Conservation (phyloP, 2,113 vertebrate genomes). For the Neolamprologus toae region DNA sequence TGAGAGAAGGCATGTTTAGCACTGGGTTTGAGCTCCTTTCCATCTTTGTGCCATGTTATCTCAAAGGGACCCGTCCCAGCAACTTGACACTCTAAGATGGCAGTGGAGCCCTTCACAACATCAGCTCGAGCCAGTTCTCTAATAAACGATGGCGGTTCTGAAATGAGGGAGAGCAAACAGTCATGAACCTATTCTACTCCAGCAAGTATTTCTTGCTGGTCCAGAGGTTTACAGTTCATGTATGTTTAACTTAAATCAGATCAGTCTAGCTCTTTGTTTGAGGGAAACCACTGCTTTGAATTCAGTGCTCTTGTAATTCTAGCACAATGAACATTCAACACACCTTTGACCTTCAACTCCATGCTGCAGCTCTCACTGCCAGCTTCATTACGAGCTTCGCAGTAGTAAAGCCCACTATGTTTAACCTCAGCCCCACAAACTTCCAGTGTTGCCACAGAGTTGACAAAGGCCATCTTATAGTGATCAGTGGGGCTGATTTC, state of each 20-base stretch:
- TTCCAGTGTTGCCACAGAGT: conserved; percentile 83
- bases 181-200: neutral
- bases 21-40: conserved; percentile 86
- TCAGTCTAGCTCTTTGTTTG: neutral
- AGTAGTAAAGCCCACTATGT: conserved; percentile 88
- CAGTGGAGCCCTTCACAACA: conserved; percentile 81
- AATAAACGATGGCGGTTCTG: conserved; percentile 87
- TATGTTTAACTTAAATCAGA: neutral
- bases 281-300: neutral
- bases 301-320: neutral
- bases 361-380: conserved; percentile 93
- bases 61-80: conserved; percentile 85
- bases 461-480: conserved; percentile 76
- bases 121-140: conserved; percentile 75
- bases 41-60: conserved; percentile 89
- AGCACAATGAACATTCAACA: conserved; percentile 35
- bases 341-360: conserved; percentile 96
- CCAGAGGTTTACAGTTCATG: neutral
- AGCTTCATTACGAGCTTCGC: conserved; percentile 94
- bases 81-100: conserved; percentile 81
- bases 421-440: conserved; percentile 73
- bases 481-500: conserved; percentile 79
- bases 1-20: conserved; percentile 82
- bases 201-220: neutral
- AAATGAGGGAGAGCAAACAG: conserved; percentile 30